These are phyloP conservation scores for Orchestes rusci DNA, from an alignment of 2,888 invertebrate species.

Conservation along the genomic window DNA sequence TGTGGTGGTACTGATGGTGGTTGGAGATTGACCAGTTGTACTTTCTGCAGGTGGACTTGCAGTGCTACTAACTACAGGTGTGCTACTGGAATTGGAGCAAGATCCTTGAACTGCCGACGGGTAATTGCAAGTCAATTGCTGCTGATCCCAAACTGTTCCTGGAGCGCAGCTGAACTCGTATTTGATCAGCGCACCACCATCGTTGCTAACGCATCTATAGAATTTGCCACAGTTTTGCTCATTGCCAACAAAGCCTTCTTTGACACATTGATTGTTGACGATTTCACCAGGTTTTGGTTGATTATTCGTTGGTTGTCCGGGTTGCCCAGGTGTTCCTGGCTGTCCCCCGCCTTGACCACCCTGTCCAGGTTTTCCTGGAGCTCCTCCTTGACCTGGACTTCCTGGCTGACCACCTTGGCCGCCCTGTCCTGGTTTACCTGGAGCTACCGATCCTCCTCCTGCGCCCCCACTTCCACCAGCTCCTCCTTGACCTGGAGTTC, in stretches of 20 bases:
- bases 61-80: too few relatives aligned
- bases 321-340: neutral
- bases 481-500: neutral
- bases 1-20: too few relatives aligned
- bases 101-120: conserved; percentile 49
- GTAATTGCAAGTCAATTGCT: conserved; percentile 64
- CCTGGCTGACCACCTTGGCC: neutral
- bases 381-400: neutral
- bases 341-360: too few relatives aligned
- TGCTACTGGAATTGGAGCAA: conserved; percentile 27
- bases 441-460: too few relatives aligned
- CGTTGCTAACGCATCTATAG: conserved; percentile 65
- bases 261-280: conserved; percentile 43
- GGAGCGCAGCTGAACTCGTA: conserved; percentile 67
- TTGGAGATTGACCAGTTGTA: too few relatives aligned
- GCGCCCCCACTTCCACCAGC: too few relatives aligned
- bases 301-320: neutral
- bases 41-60: too few relatives aligned
- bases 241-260: conserved; percentile 67
- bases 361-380: neutral
- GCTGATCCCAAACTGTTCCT: conserved; percentile 72
- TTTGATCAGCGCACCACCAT: conserved; percentile 52
- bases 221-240: conserved; percentile 64
- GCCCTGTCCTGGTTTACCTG: too few relatives aligned
- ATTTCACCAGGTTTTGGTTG: conserved; percentile 25